phyloP scores from a whole-genome alignment of 2,113 vertebrate genomes.

The Eleginops maclovinus region DNA sequence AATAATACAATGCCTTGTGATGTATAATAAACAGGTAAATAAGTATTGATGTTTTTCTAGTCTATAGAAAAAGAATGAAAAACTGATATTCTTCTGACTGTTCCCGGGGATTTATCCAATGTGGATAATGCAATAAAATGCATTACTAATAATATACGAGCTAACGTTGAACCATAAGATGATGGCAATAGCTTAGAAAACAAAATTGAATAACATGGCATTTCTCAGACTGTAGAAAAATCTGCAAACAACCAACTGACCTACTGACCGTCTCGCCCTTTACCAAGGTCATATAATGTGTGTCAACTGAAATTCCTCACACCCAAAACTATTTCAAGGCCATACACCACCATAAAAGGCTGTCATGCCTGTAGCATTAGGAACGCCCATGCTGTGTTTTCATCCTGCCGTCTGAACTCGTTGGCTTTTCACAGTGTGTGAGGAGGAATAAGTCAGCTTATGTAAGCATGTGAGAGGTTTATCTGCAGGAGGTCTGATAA shows the following conservation, averaged over 20 bases:
- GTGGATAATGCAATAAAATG: not conserved
- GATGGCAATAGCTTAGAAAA: not conserved
- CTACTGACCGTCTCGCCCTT: slow-evolving; percentile 25
- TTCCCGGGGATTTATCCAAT: not conserved
- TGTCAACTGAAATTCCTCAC: slow-evolving; percentile 12
- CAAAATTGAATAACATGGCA: not conserved
- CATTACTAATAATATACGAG: not conserved
- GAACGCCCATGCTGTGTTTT: not conserved
- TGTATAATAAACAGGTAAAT: not conserved
- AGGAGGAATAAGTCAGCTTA: slow-evolving; percentile 6
- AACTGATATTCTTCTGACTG: not conserved
- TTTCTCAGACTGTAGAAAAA: not conserved
- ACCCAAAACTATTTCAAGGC: slow-evolving; percentile 29
- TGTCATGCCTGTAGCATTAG: not conserved
- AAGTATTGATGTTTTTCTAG: not conserved
- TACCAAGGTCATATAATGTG: slow-evolving; percentile 23
- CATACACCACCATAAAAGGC: not conserved
- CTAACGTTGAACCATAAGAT: not conserved
- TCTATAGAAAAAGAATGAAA: not conserved
- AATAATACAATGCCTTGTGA: not conserved
- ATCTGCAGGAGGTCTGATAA: slow-evolving; percentile 23
- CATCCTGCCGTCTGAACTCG: slow-evolving; percentile 15
- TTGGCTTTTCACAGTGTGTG: slow-evolving; percentile 7
- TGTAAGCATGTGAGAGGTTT: slow-evolving; percentile 24
- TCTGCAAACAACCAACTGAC: slow-evolving; percentile 20